A percentile compares a stretch with the other conserved stretches of the same genome.
These are phyloP conservation scores for Aproaerema taeniolella DNA, from an alignment of 2,888 invertebrate species.

Conservation along the genomic window DNA sequence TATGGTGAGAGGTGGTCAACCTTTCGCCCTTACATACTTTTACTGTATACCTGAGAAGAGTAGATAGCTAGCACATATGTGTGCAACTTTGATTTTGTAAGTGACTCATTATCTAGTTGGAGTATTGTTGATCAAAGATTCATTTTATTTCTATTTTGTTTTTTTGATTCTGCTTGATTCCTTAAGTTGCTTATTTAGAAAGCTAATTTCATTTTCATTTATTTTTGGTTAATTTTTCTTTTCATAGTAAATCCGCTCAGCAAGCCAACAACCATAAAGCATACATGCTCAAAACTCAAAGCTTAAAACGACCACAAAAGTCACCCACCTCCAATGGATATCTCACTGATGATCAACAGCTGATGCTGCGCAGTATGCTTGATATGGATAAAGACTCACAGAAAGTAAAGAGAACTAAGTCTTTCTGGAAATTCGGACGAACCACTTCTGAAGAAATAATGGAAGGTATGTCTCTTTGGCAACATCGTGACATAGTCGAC, in stretches of 20 bases:
- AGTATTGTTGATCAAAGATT: no score
- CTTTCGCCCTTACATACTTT: no score
- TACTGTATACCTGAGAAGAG: no score
- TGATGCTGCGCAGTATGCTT: conserved; percentile 66
- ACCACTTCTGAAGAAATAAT: conserved; percentile 85
- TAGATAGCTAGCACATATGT: background rate
- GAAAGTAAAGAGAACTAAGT: conserved; percentile 87
- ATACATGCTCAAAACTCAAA: conserved; percentile 70
- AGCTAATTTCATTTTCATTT: conserved; percentile 30
- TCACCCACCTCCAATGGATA: conserved; percentile 60
- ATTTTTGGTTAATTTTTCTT: conserved; percentile 36
- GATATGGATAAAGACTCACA: conserved; percentile 79
- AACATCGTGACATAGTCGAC: conserved; percentile 89
- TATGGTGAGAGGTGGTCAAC: no score
- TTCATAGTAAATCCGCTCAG: conserved; percentile 65
- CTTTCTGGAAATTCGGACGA: conserved; percentile 90
- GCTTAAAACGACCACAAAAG: conserved; percentile 60
- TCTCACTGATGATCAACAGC: conserved; percentile 75
- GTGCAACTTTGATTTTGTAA: no score
- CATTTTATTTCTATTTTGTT: conserved; percentile 23
- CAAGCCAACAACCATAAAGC: conserved; percentile 53
- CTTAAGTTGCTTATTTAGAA: conserved; percentile 20
- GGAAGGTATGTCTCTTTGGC: conserved; percentile 92
- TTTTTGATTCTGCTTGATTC: conserved; percentile 26
- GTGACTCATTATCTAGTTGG: no score